phyloP scores from a whole-genome alignment of 2,888 invertebrate genomes.

The Megaustenia siamemsis region DNA sequence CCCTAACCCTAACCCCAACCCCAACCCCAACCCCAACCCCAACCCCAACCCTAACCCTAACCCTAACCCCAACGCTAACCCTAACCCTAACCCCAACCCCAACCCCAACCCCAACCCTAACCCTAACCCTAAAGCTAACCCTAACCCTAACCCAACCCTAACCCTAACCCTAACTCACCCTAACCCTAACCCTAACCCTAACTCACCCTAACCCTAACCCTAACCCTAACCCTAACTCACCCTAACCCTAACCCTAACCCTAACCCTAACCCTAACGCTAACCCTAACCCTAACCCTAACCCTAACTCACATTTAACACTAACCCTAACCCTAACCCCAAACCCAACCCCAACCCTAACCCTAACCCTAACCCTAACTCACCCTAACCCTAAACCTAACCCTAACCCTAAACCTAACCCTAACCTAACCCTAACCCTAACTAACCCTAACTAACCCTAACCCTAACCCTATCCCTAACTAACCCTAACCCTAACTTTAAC shows the following conservation, averaged over 20 bases:
- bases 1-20: too few relatives aligned
- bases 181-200: constrained; percentile 21
- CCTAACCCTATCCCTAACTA: background rate
- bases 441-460: background rate
- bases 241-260: background rate
- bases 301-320: too few relatives aligned
- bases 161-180: too few relatives aligned
- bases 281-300: background rate
- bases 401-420: too few relatives aligned
- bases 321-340: too few relatives aligned
- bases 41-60: too few relatives aligned
- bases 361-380: background rate
- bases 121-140: constrained; percentile 27
- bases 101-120: too few relatives aligned
- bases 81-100: too few relatives aligned
- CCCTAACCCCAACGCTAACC: too few relatives aligned
- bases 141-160: constrained; percentile 27
- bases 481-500: too few relatives aligned
- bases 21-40: too few relatives aligned
- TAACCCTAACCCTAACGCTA: background rate
- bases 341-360: too few relatives aligned
- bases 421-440: background rate
- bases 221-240: background rate
- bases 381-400: background rate
- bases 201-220: background rate